Base-by-base conservation (phyloP, 2,113 vertebrate genomes). In the Lota lota region DNA sequence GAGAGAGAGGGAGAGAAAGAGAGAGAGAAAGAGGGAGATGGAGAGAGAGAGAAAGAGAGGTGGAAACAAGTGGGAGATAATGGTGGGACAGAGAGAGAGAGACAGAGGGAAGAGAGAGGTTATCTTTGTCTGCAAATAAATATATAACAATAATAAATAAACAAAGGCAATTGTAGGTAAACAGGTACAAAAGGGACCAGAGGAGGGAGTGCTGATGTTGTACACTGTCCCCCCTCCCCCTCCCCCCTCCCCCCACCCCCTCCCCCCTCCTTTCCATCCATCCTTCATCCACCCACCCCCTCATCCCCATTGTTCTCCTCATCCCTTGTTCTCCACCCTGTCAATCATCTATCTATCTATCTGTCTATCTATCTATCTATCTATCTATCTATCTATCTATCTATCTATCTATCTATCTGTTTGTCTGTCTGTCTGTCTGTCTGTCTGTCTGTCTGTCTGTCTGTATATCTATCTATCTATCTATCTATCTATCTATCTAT, bases 1-100 rank as follows among this genome's bases (percentile, higher is more conserved):
- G 40, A 16, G 12, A 19, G 22, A 36, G 61, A 67, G 17, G n/a
- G 14, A 4, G 28, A 36, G 63, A 40, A 1, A 17, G 47, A 22
- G 20, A 28, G 22, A 63, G 61, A 17, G 61, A 14, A 28, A 18
- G 16, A 61, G 67, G 51, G 66, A 16, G 21, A n/a, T 14, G 19
- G 51, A 53, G 40, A 50, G 61, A 17, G 24, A 80, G 61, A 50
- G 56, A 20, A 81, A 75, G 74, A 85, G 85, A 87, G 84, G 84
- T 89, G 90, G 89, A 93, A 64, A 75, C 68, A 81, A 73, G 72
- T 69, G 73, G 22, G 62, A 22, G 28, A 28, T 28, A 28, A 28
- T 28, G 28, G 28, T 28, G 60, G 21, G 16, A 33, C 2, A 16
- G 21, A 20, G n/a, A n/a, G 58, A 21, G 22, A 17, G 61, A 24